Evolutionary conservation across 2,113 vertebrate genomes (phyloP), one percentile per base, ranked within the genome.

Genomic region (Mobula hypostoma): DNA sequence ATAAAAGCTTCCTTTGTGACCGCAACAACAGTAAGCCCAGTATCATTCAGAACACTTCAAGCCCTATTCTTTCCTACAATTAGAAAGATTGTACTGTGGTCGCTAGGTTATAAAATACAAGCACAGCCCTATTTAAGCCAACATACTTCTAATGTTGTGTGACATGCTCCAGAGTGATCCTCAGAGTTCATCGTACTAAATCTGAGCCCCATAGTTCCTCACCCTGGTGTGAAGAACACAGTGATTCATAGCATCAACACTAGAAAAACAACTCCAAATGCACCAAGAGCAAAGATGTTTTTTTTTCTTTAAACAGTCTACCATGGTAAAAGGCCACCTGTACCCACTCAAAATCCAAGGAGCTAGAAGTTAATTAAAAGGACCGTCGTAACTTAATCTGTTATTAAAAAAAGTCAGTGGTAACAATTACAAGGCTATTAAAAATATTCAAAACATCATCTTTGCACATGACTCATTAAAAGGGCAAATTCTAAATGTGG

Each of bases 1-100:
- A 93, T 40, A 74, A 74, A 93, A 93, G 70, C 91, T 93, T 93
- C 91, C 91, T 93, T 70, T 56, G 21, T 74, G 68, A 74, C 63
- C 19, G 32, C 91, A 92, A 92, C 70, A 14, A 74, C 91, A 93
- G 91, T 70, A 93, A 48, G 48, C 36, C 70, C 36, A 70, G 91
- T 74, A 15, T 93, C 66, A 93, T 76, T 74, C 21, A 93, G 68
- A 74, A 74, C 27, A 74, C 91, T 74, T 93, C 19, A 66, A 92
- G 11, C 2, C 66, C 68, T 36, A 29, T 56, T 12, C 91, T 74
- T 76, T 93, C 72, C 70, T 56, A 74, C 91, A 48, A 24, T 56
- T 56, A 93, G 70, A 93, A 93, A 93, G 70, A 61, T 74, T 74
- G 29, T 19, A 66, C 29, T 19, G 61, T n/a, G 61, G 85, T 90